Evolutionary conservation across 2,113 vertebrate genomes (phyloP), one percentile per base, ranked within the genome.

Genomic region (Hippocampus guttulatus): DNA sequence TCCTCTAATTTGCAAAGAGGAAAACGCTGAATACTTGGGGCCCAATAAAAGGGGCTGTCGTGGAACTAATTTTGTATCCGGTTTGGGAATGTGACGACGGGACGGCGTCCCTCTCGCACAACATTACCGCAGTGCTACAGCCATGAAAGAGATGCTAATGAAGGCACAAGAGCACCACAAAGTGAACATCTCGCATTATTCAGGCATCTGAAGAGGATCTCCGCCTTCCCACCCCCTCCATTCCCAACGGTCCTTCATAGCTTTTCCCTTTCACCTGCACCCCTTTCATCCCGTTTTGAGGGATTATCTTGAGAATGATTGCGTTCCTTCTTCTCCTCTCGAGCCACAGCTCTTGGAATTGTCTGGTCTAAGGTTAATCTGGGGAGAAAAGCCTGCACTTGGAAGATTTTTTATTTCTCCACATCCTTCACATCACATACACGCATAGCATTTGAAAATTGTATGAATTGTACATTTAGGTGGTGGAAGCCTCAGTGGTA

Each of bases 41-140:
- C 85, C 81, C 86, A 86, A 90, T 86, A 76, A 83, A 88, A 85
- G 76, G 70, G 69, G 73, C 78, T 68, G 70, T 80, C 71, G 67
- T 52, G 54, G 82, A 90, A 87, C 85, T 84, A 75, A 86, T 89
- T 90, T 89, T 33, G 69, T 75, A 78, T 85, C 85, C 86, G 87
- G 89, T 90, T 88, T 83, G 74, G 74, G 78, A 73, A 79, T 83
- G 73, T 79, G 77, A 81, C 79, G 81, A 75, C 18, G 52, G 81
- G 73, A 80, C n/a, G 76, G 73, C 41, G 63, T 73, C 75, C 66
- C 76, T 68, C 45, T 84, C 70, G 41, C 79, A 77, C 65, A 41
- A 79, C 66, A 63, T 78, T 84, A 83, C 79, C 75, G 68, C 67
- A 68, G 47, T 78, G 83, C 76, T 27, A 49, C 75, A 61, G 73